Evolutionary conservation across 2,888 invertebrate species (phyloP).

Genomic region (Hybos culiciformis): DNA sequence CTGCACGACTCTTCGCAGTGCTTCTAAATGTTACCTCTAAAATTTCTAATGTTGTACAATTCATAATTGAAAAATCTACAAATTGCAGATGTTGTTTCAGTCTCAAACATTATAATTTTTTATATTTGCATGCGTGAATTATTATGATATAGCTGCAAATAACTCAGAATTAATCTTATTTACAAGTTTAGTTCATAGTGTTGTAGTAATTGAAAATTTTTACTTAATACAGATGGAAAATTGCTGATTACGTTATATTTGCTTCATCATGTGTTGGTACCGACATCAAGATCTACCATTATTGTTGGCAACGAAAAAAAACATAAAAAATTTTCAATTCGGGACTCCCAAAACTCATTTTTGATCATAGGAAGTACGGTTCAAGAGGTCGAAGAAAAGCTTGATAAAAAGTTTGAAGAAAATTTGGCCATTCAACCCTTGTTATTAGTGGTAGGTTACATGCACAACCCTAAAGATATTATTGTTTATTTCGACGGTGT

Average conservation of each 20-base stretch:
- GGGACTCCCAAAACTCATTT: slow-evolving; percentile 1
- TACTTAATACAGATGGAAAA: not conserved
- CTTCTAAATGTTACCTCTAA: too few species aligned
- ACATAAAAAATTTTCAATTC: not conserved
- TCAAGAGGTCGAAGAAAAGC: not conserved
- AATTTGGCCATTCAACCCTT: slow-evolving; percentile 5
- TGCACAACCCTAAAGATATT: not conserved
- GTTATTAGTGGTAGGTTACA: slow-evolving; percentile 5
- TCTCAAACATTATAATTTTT: too few species aligned
- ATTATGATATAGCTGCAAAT: not conserved
- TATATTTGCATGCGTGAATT: too few species aligned
- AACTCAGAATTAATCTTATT: too few species aligned
- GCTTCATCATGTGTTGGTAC: not conserved
- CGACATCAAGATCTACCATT: not conserved
- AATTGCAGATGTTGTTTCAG: too few species aligned
- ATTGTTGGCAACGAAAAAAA: not conserved
- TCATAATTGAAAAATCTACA: too few species aligned
- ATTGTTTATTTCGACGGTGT: slow-evolving; percentile 8
- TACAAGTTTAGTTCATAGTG: too few species aligned
- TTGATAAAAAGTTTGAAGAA: not conserved
- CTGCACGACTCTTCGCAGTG: too few species aligned
- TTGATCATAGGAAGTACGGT: not conserved
- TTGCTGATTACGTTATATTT: not conserved
- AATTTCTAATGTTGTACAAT: too few species aligned
- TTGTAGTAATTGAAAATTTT: too few species aligned